Percentiles rank a stretch among this genome's conserved stretches.
phyloP scores from a whole-genome alignment of 2,113 vertebrate genomes.

The Calcarius ornatus region DNA sequence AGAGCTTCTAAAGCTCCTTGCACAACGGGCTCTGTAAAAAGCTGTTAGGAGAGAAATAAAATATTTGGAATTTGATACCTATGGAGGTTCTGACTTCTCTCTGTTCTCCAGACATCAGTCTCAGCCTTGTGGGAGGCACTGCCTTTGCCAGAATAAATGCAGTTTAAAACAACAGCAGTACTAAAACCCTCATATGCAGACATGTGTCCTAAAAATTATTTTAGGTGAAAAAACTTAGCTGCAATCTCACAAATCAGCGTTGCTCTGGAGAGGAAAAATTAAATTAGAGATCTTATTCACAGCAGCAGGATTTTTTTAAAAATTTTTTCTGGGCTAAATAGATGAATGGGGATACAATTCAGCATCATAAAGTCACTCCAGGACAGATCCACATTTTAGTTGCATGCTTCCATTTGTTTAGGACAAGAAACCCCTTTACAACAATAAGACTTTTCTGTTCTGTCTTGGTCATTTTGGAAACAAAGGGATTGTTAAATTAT shows the following conservation, averaged over 20 bases:
- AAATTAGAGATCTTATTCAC: neutral
- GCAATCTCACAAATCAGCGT: neutral
- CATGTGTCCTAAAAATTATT: neutral
- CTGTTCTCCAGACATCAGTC: neutral
- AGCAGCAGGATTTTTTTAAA: neutral
- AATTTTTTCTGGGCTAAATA: neutral
- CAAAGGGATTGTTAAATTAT: neutral
- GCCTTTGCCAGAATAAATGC: neutral
- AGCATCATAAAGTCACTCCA: neutral
- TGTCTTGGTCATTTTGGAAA: neutral
- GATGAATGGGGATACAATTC: neutral
- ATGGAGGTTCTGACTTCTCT: neutral
- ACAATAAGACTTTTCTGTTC: neutral
- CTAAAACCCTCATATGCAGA: neutral
- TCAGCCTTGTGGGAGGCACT: neutral
- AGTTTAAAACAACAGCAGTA: neutral
- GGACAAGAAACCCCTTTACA: neutral
- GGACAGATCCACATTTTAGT: neutral
- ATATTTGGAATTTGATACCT: conserved; percentile 6
- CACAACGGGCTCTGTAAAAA: neutral
- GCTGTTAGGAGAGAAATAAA: neutral
- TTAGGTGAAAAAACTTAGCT: neutral
- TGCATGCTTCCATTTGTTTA: neutral
- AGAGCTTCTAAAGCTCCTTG: neutral
- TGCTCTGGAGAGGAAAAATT: neutral